phyloP scores from a whole-genome alignment of 1,140 invertebrate species.

The Magallana angulata region DNA sequence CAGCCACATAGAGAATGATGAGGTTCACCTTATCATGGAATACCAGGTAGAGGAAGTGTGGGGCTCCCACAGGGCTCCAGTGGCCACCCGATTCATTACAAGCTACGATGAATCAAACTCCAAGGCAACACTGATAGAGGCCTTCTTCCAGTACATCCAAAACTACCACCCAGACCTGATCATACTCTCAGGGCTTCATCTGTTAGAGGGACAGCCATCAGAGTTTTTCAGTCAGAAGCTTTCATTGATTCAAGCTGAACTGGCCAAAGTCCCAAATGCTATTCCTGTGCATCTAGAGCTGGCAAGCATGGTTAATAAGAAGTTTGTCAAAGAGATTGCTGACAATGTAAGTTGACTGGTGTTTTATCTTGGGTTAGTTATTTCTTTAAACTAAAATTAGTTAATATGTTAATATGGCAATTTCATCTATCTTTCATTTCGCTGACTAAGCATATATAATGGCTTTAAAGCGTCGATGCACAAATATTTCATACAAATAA shows the following conservation, averaged over 20 bases:
- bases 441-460: too few relatives aligned
- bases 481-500: background rate
- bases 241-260: constrained; percentile 68
- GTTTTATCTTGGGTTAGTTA: background rate
- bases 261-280: constrained; percentile 70
- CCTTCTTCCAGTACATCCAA: constrained; percentile 78
- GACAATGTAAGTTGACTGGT: constrained; percentile 68
- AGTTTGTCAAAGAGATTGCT: constrained; percentile 75
- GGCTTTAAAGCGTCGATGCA: too few relatives aligned
- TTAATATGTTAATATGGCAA: too few relatives aligned
- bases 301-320: constrained; percentile 79
- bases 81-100: constrained; percentile 80
- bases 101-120: constrained; percentile 79
- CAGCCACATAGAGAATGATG: constrained; percentile 77
- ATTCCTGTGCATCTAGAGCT: constrained; percentile 80
- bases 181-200: constrained; percentile 80
- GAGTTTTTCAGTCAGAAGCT: constrained; percentile 77
- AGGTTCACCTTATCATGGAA: constrained; percentile 81
- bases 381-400: background rate
- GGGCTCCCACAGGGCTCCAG: constrained; percentile 74
- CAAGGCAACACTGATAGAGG: constrained; percentile 76
- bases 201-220: constrained; percentile 77
- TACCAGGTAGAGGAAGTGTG: constrained; percentile 79
- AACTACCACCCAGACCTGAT: constrained; percentile 78
- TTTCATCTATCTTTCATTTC: too few relatives aligned